Percentiles rank a stretch among this genome's conserved stretches.
Conservation (phyloP, 2,113 vertebrate genomes). For the Ochotona princeps region DNA sequence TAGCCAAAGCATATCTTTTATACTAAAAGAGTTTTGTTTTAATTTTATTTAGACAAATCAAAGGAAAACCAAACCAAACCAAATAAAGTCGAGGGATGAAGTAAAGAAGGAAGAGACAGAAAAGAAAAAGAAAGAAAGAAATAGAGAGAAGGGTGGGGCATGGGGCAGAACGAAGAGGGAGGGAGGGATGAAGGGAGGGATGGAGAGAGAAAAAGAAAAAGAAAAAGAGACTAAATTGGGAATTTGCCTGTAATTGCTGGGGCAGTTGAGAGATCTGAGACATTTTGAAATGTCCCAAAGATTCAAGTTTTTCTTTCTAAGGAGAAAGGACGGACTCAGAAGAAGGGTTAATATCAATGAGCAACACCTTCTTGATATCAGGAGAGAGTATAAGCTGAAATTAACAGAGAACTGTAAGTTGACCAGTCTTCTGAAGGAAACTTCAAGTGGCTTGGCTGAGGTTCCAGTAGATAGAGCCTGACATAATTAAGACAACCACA, state of each 20-base stretch:
- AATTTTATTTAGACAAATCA: slow-evolving; percentile 54
- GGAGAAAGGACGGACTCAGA: slow-evolving; percentile 42
- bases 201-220: not conserved
- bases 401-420: slow-evolving; percentile 53
- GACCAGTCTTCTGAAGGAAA: slow-evolving; percentile 48
- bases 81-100: not conserved
- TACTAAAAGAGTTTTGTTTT: slow-evolving; percentile 20
- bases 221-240: not conserved
- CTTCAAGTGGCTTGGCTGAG: slow-evolving; percentile 51
- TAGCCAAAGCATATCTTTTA: slow-evolving; percentile 15
- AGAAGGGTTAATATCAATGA: slow-evolving; percentile 18
- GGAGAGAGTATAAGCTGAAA: slow-evolving; percentile 51
- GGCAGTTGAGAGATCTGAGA: slow-evolving; percentile 50
- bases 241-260: slow-evolving; percentile 28
- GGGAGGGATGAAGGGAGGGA: not conserved
- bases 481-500: slow-evolving; percentile 66
- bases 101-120: not conserved
- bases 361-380: slow-evolving; percentile 34
- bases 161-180: too few relatives aligned
- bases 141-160: not conserved
- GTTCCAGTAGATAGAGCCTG: slow-evolving; percentile 44
- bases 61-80: slow-evolving; percentile 42
- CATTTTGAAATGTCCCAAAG: slow-evolving; percentile 47
- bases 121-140: too few relatives aligned
- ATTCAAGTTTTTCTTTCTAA: slow-evolving; percentile 60